Percentiles rank a stretch among this genome's conserved stretches.
Evolutionary conservation across 1,140 invertebrate species (phyloP).

Genomic region (Listronotus bonariensis): DNA sequence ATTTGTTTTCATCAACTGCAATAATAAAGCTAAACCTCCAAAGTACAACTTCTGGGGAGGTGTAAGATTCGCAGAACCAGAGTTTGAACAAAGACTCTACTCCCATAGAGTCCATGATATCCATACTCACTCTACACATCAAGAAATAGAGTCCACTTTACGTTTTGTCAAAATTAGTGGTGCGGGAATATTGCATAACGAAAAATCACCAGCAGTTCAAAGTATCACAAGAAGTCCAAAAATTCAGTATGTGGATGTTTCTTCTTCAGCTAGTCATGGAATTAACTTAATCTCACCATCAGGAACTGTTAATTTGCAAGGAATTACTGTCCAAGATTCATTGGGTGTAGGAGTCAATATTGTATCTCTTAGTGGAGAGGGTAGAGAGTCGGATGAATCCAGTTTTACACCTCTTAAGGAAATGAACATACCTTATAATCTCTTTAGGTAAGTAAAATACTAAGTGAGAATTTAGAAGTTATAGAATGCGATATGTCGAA

Average conservation of each 20-base stretch:
- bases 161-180: slow-evolving; percentile 87
- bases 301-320: slow-evolving; percentile 72
- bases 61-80: slow-evolving; percentile 85
- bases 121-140: slow-evolving; percentile 72
- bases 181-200: slow-evolving; percentile 95
- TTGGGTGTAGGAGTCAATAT: slow-evolving; percentile 89
- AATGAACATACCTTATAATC: slow-evolving; percentile 87
- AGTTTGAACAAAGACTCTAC: slow-evolving; percentile 86
- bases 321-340: slow-evolving; percentile 78
- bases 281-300: slow-evolving; percentile 90
- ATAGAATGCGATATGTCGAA: no score
- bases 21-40: slow-evolving; percentile 71
- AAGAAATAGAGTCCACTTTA: slow-evolving; percentile 73
- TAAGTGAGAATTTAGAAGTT: no score
- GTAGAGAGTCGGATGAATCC: slow-evolving; percentile 82
- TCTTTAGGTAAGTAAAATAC: slow-evolving; percentile 56
- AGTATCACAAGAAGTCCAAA: slow-evolving; percentile 83
- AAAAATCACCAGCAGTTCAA: slow-evolving; percentile 91
- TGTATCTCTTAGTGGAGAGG: slow-evolving; percentile 89
- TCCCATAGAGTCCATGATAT: slow-evolving; percentile 81
- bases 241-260: slow-evolving; percentile 82
- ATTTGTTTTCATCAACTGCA: slow-evolving; percentile 95
- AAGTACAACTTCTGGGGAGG: slow-evolving; percentile 93
- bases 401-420: slow-evolving; percentile 83
- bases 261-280: slow-evolving; percentile 85